Conservation (phyloP, 2,797 vertebrate species). For the Sebastes hubbsi region DNA sequence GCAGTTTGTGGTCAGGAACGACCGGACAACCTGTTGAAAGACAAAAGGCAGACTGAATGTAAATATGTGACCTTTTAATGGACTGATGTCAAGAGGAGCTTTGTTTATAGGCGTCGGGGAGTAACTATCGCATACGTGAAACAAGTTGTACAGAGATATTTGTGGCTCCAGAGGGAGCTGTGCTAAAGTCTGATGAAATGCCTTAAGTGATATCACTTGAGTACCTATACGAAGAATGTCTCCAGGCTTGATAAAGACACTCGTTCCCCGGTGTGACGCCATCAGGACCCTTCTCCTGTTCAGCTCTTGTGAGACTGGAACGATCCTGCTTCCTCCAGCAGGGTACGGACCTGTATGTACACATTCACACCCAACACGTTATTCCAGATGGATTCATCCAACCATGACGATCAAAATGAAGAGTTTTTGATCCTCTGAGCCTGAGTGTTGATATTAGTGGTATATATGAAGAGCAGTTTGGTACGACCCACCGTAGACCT, state of each 20-base stretch:
- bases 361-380: not conserved
- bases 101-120: not conserved
- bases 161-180: too few species aligned
- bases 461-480: not conserved
- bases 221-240: constrained; percentile 85
- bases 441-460: not conserved
- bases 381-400: not conserved
- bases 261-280: constrained; percentile 81
- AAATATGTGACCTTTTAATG: not conserved
- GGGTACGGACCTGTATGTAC: constrained; percentile 11
- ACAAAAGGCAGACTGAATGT: not conserved
- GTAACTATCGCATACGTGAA: too few species aligned
- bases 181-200: too few species aligned
- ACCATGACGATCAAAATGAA: not conserved
- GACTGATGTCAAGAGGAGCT: not conserved
- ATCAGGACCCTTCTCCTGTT: constrained; percentile 82
- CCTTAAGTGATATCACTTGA: not conserved
- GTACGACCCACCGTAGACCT: constrained; percentile 78
- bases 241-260: constrained; percentile 74
- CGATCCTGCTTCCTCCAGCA: constrained; percentile 6
- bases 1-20: constrained; percentile 72
- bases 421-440: not conserved
- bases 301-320: constrained; percentile 54
- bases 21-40: constrained; percentile 83
- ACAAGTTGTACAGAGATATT: too few species aligned